Evolutionary conservation across 2,888 invertebrate species (phyloP).

Genomic region (Aporophyla lueneburgensis): DNA sequence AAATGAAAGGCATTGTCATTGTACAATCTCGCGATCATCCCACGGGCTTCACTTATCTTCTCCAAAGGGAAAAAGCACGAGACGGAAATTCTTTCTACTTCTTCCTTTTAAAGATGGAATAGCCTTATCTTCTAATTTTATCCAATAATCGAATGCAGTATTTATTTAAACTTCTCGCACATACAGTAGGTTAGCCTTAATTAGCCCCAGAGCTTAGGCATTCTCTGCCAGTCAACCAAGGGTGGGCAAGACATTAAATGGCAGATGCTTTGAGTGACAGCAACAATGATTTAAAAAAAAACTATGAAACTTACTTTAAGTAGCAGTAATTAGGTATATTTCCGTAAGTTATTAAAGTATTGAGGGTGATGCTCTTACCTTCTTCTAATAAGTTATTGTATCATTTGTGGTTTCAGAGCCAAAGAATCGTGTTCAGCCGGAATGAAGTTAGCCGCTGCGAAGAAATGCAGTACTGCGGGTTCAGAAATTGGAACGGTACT

Average conservation of each 20-base stretch:
- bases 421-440: slow-evolving; percentile 81
- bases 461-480: slow-evolving; percentile 76
- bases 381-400: background rate
- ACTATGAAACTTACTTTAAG: no score
- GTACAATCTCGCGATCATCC: background rate
- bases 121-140: background rate
- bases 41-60: background rate
- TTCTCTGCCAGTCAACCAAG: no score
- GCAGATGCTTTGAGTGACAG: no score
- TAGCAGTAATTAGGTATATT: background rate
- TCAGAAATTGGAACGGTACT: slow-evolving; percentile 82
- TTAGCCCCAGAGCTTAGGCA: no score
- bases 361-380: background rate
- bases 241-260: no score
- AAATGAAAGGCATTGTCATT: background rate
- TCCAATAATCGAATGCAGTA: no score
- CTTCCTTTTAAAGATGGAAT: background rate
- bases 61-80: background rate
- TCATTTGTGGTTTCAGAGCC: slow-evolving; percentile 71
- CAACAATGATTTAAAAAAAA: no score
- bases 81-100: background rate
- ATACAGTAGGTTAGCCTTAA: no score
- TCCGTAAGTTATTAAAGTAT: background rate
- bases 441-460: slow-evolving; percentile 75
- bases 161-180: no score